Evolutionary conservation across 1,140 invertebrate species (phyloP).

Genomic region (Telenomus remus): DNA sequence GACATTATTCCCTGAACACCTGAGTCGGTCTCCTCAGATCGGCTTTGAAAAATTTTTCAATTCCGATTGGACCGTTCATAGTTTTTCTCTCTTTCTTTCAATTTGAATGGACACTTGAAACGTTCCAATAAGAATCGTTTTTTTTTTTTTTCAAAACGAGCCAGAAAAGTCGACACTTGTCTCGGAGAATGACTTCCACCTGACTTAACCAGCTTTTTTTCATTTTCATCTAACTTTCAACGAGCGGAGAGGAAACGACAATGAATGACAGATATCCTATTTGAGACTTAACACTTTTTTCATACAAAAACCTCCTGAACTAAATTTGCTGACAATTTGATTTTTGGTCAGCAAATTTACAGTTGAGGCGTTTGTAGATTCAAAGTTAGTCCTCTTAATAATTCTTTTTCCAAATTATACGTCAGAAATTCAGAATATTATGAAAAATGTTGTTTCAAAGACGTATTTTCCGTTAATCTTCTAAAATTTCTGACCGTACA

Average conservation of each 20-base stretch:
- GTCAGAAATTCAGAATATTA: not conserved
- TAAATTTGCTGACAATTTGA: not conserved
- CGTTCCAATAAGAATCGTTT: slow-evolving; percentile 14
- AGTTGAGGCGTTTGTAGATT: not conserved
- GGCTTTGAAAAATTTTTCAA: slow-evolving; percentile 3
- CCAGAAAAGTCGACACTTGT: not conserved
- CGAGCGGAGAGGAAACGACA: slow-evolving; percentile 55
- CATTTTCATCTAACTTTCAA: slow-evolving; percentile 43
- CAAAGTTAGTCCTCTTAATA: not conserved
- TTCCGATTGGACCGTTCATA: slow-evolving; percentile 14
- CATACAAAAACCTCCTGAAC: not conserved
- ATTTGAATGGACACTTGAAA: not conserved
- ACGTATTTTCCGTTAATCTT: no score
- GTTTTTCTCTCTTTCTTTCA: not conserved
- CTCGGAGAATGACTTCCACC: no score
- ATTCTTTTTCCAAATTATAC: not conserved
- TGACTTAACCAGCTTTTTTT: no score
- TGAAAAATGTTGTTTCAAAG: not conserved
- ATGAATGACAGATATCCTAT: slow-evolving; percentile 41
- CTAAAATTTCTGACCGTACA: no score
- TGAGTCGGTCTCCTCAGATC: not conserved
- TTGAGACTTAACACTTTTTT: slow-evolving; percentile 13
- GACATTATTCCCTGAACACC: slow-evolving; percentile 7
- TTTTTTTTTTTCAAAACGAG: slow-evolving; percentile 10
- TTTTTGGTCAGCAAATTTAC: no score